Evolutionary conservation across 2,797 vertebrate genomes (phyloP), one percentile per base, ranked within the genome.

Genomic region (Crypturellus tataupa): DNA sequence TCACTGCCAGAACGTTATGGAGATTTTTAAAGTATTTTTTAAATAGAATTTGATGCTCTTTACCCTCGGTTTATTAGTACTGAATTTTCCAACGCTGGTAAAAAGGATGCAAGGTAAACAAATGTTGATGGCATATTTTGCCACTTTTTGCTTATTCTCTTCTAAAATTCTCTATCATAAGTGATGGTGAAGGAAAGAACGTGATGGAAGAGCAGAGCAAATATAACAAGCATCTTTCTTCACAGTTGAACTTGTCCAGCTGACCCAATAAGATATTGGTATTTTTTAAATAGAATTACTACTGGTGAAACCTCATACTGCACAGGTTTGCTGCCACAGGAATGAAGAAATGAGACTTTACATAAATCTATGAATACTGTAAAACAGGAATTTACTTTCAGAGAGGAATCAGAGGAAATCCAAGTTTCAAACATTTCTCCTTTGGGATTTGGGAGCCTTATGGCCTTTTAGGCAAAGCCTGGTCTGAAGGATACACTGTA

Each of bases 341-440:
- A 83, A 56, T 87, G 87, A 87, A 37, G 79, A 75, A 94, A 95
- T 46, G 73, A 89, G 27, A 56, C 69, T 87, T 46, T 89, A 56
- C 73, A 84, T 83, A 92, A 94, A 89, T 21, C 87, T 84, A 93
- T 87, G 89, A 95, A 90, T 62, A 85, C 55, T 81, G 67, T 77
- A 94, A 81, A 93, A 93, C 79, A 92, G 70, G 51, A 89, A 56
- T 4, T 79, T 80, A 88, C 63, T 94, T 82, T 86, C 14, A 47
- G 77, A 86, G 70, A 88, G 63, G 87, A 81, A 65, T 63, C 2
- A 4, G 62, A 88, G 78, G 76, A 76, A 86, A 70, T 63, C 42
- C 40, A 40, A 72, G 67, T 94, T 94, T 94, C 77, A 91, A 95
- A 64, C 21, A 58, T 78, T 91, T 88, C 46, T 93, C 89, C 83